Evolutionary conservation across 1,140 invertebrate genomes (phyloP).

Genomic region (Drosophila setifemur): DNA sequence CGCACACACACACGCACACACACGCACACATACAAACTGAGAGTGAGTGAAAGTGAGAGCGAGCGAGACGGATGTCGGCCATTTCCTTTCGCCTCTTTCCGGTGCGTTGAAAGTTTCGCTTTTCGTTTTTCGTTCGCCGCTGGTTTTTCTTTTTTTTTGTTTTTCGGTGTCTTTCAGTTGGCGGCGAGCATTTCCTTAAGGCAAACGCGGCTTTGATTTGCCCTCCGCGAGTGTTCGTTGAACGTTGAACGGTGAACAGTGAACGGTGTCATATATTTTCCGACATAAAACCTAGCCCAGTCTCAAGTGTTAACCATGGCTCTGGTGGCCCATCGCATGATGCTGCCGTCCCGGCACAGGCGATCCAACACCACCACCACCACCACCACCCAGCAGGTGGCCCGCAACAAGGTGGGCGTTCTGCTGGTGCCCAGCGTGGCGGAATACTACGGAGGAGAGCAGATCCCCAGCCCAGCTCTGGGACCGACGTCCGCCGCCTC

Average conservation of each 20-base stretch:
- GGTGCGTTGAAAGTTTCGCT: constrained; percentile 64
- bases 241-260: not conserved
- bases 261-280: too few relatives aligned
- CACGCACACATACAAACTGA: not conserved
- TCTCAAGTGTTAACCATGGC: constrained; percentile 64
- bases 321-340: constrained; percentile 77
- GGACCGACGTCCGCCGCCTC: constrained; percentile 14
- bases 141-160: constrained; percentile 41
- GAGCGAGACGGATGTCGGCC: constrained; percentile 21
- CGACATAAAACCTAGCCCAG: too few relatives aligned
- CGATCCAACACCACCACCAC: constrained; percentile 31
- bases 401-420: constrained; percentile 72
- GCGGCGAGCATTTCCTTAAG: constrained; percentile 67
- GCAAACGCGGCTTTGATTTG: constrained; percentile 57
- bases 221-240: constrained; percentile 5
- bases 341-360: constrained; percentile 61
- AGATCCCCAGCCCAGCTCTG: constrained; percentile 10
- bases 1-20: constrained; percentile 5
- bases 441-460: constrained; percentile 45
- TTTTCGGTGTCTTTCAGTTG: constrained; percentile 55
- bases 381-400: constrained; percentile 57
- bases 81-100: constrained; percentile 63
- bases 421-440: constrained; percentile 64
- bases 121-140: constrained; percentile 50
- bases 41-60: constrained; percentile 13